Conservation (phyloP, 2,888 invertebrate species). For the Hemaris fuciformis region DNA sequence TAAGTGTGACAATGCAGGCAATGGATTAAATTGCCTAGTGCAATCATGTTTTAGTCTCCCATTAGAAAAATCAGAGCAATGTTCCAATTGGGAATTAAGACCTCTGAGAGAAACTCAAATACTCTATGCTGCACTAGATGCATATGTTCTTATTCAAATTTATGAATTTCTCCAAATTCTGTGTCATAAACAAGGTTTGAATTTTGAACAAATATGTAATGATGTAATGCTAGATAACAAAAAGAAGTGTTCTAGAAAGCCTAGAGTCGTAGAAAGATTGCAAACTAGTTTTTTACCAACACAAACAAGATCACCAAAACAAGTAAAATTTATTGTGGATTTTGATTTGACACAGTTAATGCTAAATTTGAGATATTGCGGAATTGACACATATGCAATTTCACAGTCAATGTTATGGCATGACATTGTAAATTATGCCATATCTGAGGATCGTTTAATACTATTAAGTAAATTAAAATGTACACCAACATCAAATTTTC, state of each 20-base stretch:
- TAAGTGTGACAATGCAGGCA: constrained; percentile 76
- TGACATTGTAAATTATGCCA: constrained; percentile 64
- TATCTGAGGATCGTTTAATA: constrained; percentile 60
- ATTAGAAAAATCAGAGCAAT: constrained; percentile 93
- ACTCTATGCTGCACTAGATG: constrained; percentile 93
- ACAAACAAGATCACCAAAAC: constrained; percentile 40
- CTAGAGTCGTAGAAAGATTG: constrained; percentile 50
- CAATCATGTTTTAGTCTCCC: constrained; percentile 88
- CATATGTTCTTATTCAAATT: constrained; percentile 91
- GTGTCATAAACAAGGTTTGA: constrained; percentile 72
- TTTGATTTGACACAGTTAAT: constrained; percentile 52
- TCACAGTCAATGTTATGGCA: constrained; percentile 77
- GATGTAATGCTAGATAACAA: constrained; percentile 80
- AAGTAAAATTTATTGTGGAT: constrained; percentile 62
- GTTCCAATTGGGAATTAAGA: constrained; percentile 94
- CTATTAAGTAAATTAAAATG: constrained; percentile 64
- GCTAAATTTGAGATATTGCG: constrained; percentile 65
- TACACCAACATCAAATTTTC: constrained; percentile 80
- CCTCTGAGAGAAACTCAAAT: constrained; percentile 90
- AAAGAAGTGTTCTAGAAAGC: constrained; percentile 68
- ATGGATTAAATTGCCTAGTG: constrained; percentile 88
- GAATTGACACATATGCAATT: constrained; percentile 84
- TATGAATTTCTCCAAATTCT: constrained; percentile 83
- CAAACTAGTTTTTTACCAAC: constrained; percentile 34
- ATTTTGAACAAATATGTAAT: constrained; percentile 84